phyloP scores from a whole-genome alignment of 2,888 invertebrate genomes.

The Strigamia transsilvanica region DNA sequence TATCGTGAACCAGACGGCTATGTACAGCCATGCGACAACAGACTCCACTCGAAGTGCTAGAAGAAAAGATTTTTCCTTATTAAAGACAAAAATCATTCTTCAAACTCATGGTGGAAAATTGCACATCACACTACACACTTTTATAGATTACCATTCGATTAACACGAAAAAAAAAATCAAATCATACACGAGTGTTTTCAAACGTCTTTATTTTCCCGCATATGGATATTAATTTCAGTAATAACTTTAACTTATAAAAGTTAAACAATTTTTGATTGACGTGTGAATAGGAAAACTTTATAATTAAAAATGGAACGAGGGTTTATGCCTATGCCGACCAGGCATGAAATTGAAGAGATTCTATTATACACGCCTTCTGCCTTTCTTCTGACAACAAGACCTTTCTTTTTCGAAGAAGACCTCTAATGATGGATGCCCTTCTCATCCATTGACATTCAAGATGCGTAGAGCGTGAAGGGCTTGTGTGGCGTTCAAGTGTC shows the following conservation, averaged over 20 bases:
- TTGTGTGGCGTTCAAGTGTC: slow-evolving; percentile 48
- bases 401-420: slow-evolving; percentile 48
- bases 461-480: slow-evolving; percentile 48
- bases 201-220: background rate
- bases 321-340: slow-evolving; percentile 43
- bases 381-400: slow-evolving; percentile 48
- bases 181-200: background rate
- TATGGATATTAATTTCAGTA: background rate
- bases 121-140: slow-evolving; percentile 6
- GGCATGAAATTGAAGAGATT: slow-evolving; percentile 47
- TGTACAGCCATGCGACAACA: slow-evolving; percentile 49
- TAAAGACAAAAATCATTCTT: slow-evolving; percentile 41
- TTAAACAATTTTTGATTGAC: slow-evolving; percentile 33
- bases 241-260: background rate
- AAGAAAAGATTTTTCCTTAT: slow-evolving; percentile 11
- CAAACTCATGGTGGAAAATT: slow-evolving; percentile 30
- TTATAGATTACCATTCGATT: slow-evolving; percentile 12
- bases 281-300: slow-evolving; percentile 30
- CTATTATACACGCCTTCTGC: slow-evolving; percentile 49
- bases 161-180: background rate
- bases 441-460: slow-evolving; percentile 46
- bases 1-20: slow-evolving; percentile 47
- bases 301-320: slow-evolving; percentile 45
- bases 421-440: slow-evolving; percentile 49
- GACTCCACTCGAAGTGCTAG: slow-evolving; percentile 10